Conservation (phyloP, 2,888 invertebrate species). For the Pasiphila rectangulata region DNA sequence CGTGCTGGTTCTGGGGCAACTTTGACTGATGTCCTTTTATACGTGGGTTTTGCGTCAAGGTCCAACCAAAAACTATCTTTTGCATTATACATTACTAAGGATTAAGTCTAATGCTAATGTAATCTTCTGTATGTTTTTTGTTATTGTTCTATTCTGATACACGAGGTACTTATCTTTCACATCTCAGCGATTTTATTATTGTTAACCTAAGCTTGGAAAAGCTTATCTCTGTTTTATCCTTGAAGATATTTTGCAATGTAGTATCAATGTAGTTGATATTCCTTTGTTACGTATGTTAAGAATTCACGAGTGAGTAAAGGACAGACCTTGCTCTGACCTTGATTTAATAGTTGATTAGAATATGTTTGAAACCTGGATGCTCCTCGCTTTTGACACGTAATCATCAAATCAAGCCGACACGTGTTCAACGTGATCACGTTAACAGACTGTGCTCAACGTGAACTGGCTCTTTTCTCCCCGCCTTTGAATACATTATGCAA, state of each 20-base stretch:
- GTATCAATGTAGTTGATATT: conserved; percentile 18
- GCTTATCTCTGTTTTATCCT: background rate
- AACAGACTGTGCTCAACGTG: conserved; percentile 44
- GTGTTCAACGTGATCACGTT: too few relatives aligned
- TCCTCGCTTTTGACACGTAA: too few relatives aligned
- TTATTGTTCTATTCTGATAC: too few relatives aligned
- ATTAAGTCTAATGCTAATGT: too few relatives aligned
- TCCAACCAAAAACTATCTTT: too few relatives aligned
- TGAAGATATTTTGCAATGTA: conserved; percentile 6
- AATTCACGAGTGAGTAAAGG: conserved; percentile 8
- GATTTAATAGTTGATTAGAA: background rate
- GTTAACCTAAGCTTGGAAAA: background rate
- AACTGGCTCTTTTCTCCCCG: conserved; percentile 47
- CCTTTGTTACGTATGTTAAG: conserved; percentile 12
- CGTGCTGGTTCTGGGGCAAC: too few relatives aligned
- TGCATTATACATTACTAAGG: too few relatives aligned
- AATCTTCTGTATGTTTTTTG: too few relatives aligned
- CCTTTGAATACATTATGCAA: conserved; percentile 56
- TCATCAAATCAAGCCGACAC: conserved; percentile 47
- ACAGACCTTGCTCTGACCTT: conserved; percentile 23
- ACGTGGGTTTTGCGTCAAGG: too few relatives aligned
- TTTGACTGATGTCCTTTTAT: too few relatives aligned
- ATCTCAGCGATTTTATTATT: background rate
- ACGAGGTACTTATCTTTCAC: too few relatives aligned
- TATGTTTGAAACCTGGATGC: too few relatives aligned